Evolutionary conservation across 2,113 vertebrate genomes (phyloP).

Genomic region (Alosa alosa): DNA sequence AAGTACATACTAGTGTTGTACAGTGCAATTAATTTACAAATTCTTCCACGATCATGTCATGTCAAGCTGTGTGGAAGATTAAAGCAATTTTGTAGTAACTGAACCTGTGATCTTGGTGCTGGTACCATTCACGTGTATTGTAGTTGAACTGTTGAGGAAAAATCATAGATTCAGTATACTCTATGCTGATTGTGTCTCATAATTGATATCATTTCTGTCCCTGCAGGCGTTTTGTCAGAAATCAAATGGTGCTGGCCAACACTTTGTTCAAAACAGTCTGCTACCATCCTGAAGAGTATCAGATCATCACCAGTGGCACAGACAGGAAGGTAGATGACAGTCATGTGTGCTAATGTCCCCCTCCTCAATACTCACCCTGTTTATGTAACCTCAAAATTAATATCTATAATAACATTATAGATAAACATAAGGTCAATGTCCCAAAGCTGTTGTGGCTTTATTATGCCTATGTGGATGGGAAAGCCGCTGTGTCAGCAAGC

Average conservation of each 20-base stretch:
- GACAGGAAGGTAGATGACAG: conserved; percentile 77
- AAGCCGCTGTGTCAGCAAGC: neutral
- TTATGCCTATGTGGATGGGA: neutral
- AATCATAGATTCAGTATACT: neutral
- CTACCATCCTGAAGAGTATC: conserved; percentile 86
- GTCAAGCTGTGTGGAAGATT: neutral
- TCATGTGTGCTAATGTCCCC: neutral
- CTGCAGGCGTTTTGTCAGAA: conserved; percentile 76
- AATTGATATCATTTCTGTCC: neutral
- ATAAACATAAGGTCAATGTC: neutral
- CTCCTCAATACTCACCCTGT: neutral
- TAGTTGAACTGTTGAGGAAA: neutral
- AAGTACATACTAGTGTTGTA: neutral
- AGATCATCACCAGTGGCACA: conserved; percentile 84
- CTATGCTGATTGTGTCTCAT: neutral
- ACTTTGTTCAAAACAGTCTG: conserved; percentile 81
- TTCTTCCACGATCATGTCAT: neutral
- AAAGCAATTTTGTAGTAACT: neutral
- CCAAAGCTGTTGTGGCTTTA: neutral
- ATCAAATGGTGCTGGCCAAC: conserved; percentile 80
- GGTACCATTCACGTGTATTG: neutral
- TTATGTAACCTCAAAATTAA: neutral
- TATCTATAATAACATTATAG: neutral
- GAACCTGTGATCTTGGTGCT: neutral
- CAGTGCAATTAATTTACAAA: neutral